Evolutionary conservation across 2,888 invertebrate species (phyloP).

Genomic region (Leucophenga maculata): DNA sequence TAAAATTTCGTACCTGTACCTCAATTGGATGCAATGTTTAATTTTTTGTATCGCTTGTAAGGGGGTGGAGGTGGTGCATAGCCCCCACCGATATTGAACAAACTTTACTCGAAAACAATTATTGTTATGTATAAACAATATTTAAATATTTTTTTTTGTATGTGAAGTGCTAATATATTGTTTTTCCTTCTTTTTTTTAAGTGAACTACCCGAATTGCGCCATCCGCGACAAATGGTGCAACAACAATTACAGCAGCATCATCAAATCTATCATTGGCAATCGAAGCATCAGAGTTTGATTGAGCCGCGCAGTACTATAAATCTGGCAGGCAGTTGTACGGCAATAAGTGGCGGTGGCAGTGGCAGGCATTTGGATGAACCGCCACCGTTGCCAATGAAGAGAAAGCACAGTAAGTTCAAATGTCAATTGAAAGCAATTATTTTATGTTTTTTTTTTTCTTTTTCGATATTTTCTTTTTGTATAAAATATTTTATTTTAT

Average conservation of each 20-base stretch:
- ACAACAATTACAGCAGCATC: conserved; percentile 51
- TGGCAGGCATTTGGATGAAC: conserved; percentile 76
- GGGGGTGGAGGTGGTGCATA: too few species aligned
- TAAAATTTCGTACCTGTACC: too few species aligned
- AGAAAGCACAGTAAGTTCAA: conserved; percentile 93
- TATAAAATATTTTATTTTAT: background rate
- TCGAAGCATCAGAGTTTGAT: conserved; percentile 72
- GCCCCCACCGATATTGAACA: too few species aligned
- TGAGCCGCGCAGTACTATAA: conserved; percentile 58
- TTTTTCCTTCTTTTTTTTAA: conserved; percentile 35
- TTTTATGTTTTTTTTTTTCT: conserved; percentile 47
- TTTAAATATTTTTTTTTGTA: too few species aligned
- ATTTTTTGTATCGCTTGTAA: too few species aligned
- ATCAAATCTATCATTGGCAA: conserved; percentile 67
- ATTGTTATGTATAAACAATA: too few species aligned
- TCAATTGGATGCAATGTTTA: too few species aligned
- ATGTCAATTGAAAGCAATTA: conserved; percentile 50
- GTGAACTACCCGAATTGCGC: conserved; percentile 72
- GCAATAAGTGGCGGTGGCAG: conserved; percentile 29
- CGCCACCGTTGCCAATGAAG: conserved; percentile 93
- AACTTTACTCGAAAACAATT: too few species aligned
- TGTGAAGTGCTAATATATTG: too few species aligned
- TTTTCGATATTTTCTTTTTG: conserved; percentile 33
- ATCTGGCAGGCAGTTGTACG: conserved; percentile 52
- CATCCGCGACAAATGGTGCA: conserved; percentile 43